Evolutionary conservation across 2,113 vertebrate genomes (phyloP).

Genomic region (Vulpes vulpes): DNA sequence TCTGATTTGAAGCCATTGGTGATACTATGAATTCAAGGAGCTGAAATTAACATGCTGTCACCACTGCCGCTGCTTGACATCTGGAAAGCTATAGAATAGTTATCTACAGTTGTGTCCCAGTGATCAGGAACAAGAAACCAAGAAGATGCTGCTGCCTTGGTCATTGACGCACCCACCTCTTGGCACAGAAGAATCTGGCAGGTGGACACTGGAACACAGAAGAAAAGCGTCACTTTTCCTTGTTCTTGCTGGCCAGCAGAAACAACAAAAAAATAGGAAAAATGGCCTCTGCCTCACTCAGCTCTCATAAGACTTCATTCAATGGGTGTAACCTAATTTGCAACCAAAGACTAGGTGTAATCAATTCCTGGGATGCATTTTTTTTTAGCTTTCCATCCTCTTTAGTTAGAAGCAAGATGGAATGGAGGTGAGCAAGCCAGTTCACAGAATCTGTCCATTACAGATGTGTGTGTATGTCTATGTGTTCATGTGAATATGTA

Average conservation of each 20-base stretch:
- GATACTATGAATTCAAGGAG: neutral
- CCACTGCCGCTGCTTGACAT: neutral
- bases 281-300: neutral
- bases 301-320: neutral
- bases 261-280: neutral
- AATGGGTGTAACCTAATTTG: neutral
- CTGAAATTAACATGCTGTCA: neutral
- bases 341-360: neutral
- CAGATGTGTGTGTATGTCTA: neutral
- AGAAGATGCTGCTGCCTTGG: neutral
- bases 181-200: neutral
- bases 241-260: neutral
- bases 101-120: neutral
- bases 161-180: neutral
- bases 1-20: neutral
- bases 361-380: neutral
- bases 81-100: neutral
- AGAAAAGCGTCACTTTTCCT: neutral
- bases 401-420: neutral
- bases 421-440: neutral
- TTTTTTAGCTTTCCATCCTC: neutral
- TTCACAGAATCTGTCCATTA: neutral
- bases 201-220: neutral
- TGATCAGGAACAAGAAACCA: neutral
- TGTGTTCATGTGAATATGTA: neutral